A percentile compares a stretch with the other conserved stretches of the same genome.
Conservation (phyloP, 2,888 invertebrate species). For the Xanthia togata region DNA sequence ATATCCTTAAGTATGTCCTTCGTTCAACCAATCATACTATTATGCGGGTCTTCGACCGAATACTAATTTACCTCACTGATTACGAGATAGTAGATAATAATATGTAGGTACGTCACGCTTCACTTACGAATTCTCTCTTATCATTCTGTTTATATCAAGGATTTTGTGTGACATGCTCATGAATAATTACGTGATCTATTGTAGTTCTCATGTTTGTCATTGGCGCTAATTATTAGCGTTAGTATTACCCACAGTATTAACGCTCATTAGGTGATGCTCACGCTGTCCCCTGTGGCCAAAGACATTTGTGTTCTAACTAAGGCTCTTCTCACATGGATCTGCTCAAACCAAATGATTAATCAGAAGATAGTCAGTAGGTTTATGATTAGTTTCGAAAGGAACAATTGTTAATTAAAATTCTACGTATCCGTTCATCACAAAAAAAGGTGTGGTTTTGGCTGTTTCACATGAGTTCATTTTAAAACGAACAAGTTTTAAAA, state of each 20-base stretch:
- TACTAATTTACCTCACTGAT: slow-evolving; percentile 28
- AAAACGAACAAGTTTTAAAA: slow-evolving; percentile 16
- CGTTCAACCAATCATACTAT: not conserved
- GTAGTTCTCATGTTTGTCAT: slow-evolving; percentile 19
- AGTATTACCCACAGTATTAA: slow-evolving; percentile 17
- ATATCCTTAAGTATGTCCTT: not conserved
- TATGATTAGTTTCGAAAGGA: not conserved
- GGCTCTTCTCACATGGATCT: not conserved
- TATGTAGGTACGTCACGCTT: slow-evolving; percentile 22
- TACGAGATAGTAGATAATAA: slow-evolving; percentile 29
- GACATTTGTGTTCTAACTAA: not conserved
- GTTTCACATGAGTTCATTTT: slow-evolving; percentile 20
- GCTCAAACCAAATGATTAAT: not conserved
- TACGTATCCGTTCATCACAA: not conserved
- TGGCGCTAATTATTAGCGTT: slow-evolving; percentile 50
- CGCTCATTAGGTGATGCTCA: slow-evolving; percentile 34
- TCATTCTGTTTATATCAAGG: slow-evolving; percentile 20
- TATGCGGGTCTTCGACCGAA: not conserved
- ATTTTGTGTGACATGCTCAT: slow-evolving; percentile 42
- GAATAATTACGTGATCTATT: slow-evolving; percentile 48
- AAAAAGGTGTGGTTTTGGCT: not conserved
- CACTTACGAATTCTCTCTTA: slow-evolving; percentile 36
- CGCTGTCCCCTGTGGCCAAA: slow-evolving; percentile 23
- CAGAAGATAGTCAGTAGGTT: not conserved
- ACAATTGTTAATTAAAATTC: slow-evolving; percentile 1